Evolutionary conservation across 1,140 invertebrate species (phyloP).

Genomic region (Sitodiplosis mosellana): DNA sequence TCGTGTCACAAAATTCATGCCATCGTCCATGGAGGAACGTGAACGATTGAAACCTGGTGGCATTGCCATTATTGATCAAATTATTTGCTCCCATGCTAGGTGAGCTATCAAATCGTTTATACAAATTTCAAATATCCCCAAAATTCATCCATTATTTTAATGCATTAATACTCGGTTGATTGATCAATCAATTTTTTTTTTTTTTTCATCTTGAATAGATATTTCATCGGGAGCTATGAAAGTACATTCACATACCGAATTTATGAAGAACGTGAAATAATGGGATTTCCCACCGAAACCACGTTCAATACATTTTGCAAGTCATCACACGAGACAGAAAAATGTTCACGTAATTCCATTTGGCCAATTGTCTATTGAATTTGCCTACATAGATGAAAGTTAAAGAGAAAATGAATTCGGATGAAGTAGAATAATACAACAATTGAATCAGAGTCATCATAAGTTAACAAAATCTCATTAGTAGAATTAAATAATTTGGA

Average conservation of each 20-base stretch:
- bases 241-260: slow-evolving; percentile 94
- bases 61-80: slow-evolving; percentile 88
- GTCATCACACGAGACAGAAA: slow-evolving; percentile 14
- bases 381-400: too few relatives aligned
- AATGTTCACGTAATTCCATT: slow-evolving; percentile 26
- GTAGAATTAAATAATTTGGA: too few relatives aligned
- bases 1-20: slow-evolving; percentile 15
- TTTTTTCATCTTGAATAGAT: slow-evolving; percentile 26
- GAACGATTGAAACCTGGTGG: slow-evolving; percentile 61
- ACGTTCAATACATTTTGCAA: slow-evolving; percentile 85
- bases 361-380: slow-evolving; percentile 30
- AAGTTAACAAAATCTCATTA: too few relatives aligned
- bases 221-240: slow-evolving; percentile 81
- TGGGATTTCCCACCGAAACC: slow-evolving; percentile 58
- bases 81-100: slow-evolving; percentile 75
- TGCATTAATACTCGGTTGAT: too few relatives aligned
- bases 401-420: too few relatives aligned
- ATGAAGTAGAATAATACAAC: too few relatives aligned
- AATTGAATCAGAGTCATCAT: too few relatives aligned
- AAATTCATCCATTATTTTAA: slow-evolving; percentile 5
- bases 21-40: slow-evolving; percentile 17
- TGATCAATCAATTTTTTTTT: slow-evolving; percentile 4
- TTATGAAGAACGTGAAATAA: slow-evolving; percentile 90
- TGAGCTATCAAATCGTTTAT: slow-evolving; percentile 24
- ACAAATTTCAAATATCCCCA: slow-evolving; percentile 1